These are phyloP conservation scores for Cinara cedri DNA, from an alignment of 2,888 invertebrate species.

Conservation along the genomic window DNA sequence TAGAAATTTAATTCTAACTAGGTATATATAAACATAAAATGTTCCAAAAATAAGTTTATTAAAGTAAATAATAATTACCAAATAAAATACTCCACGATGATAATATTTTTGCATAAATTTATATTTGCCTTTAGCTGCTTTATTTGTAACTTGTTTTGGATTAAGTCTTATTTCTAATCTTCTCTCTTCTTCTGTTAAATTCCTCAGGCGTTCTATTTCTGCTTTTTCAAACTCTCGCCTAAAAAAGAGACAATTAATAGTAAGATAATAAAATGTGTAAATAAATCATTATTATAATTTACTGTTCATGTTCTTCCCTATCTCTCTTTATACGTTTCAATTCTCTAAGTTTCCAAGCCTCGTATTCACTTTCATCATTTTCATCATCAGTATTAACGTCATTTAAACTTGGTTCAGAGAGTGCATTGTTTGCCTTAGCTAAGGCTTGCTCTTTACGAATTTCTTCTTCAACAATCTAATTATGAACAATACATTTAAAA, in stretches of 20 bases:
- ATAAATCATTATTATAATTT: conserved; percentile 60
- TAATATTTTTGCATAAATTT: conserved; percentile 99
- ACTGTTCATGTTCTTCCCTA: conserved; percentile 92
- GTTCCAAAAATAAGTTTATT: not conserved
- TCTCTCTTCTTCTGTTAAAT: conserved; percentile 96
- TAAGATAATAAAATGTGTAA: not conserved
- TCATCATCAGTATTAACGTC: conserved; percentile 94
- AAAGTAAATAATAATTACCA: conserved; percentile 68
- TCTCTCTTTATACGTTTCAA: conserved; percentile 95
- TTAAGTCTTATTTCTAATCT: conserved; percentile 85
- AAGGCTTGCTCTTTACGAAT: conserved; percentile 80
- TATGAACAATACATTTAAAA: conserved; percentile 45
- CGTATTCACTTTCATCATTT: conserved; percentile 94
- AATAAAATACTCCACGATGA: conserved; percentile 97
- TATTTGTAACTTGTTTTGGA: conserved; percentile 92
- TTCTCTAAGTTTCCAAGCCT: conserved; percentile 97
- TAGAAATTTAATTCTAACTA: not conserved
- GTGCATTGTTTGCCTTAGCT: conserved; percentile 66
- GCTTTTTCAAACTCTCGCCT: conserved; percentile 85
- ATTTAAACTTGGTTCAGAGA: conserved; percentile 78
- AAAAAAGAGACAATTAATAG: conserved; percentile 61
- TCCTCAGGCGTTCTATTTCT: conserved; percentile 88
- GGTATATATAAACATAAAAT: not conserved
- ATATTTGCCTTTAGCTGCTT: conserved; percentile 95
- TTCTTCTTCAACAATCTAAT: conserved; percentile 82